A percentile compares a stretch with the other conserved stretches of the same genome.
These are phyloP conservation scores for Uropsilus gracilis DNA, from an alignment of 2,113 vertebrate species.

Conservation along the genomic window DNA sequence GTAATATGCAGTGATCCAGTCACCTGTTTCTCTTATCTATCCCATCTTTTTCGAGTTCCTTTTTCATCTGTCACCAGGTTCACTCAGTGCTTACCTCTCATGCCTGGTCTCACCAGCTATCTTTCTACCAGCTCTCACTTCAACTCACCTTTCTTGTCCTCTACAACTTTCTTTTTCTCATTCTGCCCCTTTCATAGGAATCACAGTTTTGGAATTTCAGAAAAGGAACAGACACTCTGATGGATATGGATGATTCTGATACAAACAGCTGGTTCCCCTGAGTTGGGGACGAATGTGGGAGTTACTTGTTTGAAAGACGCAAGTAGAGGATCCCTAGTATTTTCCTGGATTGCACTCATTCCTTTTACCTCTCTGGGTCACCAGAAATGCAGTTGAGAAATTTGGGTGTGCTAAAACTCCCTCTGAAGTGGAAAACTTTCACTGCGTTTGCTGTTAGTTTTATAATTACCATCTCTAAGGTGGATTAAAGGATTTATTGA, in stretches of 20 bases:
- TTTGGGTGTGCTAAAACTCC: neutral
- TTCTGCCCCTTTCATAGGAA: conserved; percentile 53
- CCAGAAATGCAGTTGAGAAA: neutral
- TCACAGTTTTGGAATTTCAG: conserved; percentile 51
- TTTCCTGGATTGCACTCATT: neutral
- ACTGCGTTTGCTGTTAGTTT: neutral
- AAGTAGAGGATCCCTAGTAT: neutral
- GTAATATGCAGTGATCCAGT: conserved; percentile 57
- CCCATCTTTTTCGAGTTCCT: neutral
- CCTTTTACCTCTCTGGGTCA: conserved; percentile 6
- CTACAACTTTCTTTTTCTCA: conserved; percentile 58
- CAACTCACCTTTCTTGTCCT: neutral
- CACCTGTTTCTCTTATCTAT: conserved; percentile 47
- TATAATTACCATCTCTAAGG: neutral
- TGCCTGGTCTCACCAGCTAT: neutral
- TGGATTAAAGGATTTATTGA: neutral
- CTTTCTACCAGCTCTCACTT: conserved; percentile 30
- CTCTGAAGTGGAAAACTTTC: conserved; percentile 19
- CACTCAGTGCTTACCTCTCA: neutral
- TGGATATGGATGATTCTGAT: conserved; percentile 64
- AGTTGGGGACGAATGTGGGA: conserved; percentile 35
- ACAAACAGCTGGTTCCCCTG: conserved; percentile 67
- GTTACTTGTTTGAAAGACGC: conserved; percentile 60
- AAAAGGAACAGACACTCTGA: conserved; percentile 38
- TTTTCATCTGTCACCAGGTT: neutral